Evolutionary conservation across 2,888 invertebrate species (phyloP).

Genomic region (Epirrhoe alternata): DNA sequence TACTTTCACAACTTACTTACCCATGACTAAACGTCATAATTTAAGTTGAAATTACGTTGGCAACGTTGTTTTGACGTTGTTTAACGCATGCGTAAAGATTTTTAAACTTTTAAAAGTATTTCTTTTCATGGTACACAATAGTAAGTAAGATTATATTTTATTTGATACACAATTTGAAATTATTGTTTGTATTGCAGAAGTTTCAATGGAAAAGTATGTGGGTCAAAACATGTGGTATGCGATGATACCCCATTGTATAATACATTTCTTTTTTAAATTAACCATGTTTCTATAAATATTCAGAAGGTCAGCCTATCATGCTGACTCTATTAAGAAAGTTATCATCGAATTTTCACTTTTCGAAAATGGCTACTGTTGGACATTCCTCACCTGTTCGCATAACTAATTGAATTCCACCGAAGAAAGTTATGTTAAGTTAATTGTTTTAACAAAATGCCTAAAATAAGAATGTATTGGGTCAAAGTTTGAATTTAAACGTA

Average conservation of each 20-base stretch:
- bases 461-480: conserved; percentile 14
- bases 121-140: no score
- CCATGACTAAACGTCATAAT: no score
- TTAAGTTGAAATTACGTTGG: no score
- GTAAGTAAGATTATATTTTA: no score
- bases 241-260: not conserved
- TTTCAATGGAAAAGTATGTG: not conserved
- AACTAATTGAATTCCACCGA: conserved; percentile 29
- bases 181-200: no score
- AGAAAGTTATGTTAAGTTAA: conserved; percentile 33
- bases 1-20: no score
- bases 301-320: conserved; percentile 14
- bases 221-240: not conserved
- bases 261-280: conserved; percentile 20
- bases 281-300: conserved; percentile 17
- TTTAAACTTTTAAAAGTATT: no score
- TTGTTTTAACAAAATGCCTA: conserved; percentile 19
- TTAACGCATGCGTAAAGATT: no score
- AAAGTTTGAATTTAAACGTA: not conserved
- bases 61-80: no score
- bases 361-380: conserved; percentile 11
- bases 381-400: conserved; percentile 22
- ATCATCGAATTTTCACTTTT: conserved; percentile 30
- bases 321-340: conserved; percentile 23
- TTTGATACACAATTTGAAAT: no score